phyloP scores from a whole-genome alignment of 2,113 vertebrate genomes.

The Sphaerodactylus townsendi region DNA sequence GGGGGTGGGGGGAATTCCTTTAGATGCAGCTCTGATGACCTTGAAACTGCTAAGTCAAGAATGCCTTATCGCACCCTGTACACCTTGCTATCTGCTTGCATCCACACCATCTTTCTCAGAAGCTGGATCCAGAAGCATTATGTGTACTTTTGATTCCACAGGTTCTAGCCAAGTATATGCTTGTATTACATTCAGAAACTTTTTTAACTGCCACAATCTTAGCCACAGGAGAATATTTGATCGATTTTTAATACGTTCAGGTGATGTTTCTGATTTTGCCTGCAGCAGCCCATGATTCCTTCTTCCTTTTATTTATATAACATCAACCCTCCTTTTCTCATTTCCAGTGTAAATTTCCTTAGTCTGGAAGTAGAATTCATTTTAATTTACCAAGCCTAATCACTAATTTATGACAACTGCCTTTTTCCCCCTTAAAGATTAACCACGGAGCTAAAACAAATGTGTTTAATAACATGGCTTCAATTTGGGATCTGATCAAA shows the following conservation, averaged over 20 bases:
- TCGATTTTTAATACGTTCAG: not conserved
- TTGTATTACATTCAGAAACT: not conserved
- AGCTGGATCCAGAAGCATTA: constrained; percentile 2
- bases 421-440: constrained; percentile 33
- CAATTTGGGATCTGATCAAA: constrained; percentile 32
- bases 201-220: not conserved
- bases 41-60: not conserved
- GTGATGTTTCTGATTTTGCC: not conserved
- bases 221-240: not conserved
- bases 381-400: constrained; percentile 38
- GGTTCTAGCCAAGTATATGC: not conserved
- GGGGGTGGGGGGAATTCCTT: too few relatives aligned
- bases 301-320: not conserved
- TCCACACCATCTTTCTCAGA: not conserved
- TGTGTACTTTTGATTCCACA: not conserved
- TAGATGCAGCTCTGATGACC: not conserved
- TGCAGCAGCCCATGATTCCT: not conserved
- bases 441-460: constrained; percentile 53
- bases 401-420: constrained; percentile 33
- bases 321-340: not conserved
- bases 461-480: constrained; percentile 46
- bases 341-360: constrained; percentile 25
- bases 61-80: not conserved
- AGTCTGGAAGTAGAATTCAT: not conserved
- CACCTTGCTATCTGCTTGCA: not conserved